These are phyloP conservation scores for Trogon melanurus DNA, from an alignment of 2,113 vertebrate genomes.

Conservation along the genomic window DNA sequence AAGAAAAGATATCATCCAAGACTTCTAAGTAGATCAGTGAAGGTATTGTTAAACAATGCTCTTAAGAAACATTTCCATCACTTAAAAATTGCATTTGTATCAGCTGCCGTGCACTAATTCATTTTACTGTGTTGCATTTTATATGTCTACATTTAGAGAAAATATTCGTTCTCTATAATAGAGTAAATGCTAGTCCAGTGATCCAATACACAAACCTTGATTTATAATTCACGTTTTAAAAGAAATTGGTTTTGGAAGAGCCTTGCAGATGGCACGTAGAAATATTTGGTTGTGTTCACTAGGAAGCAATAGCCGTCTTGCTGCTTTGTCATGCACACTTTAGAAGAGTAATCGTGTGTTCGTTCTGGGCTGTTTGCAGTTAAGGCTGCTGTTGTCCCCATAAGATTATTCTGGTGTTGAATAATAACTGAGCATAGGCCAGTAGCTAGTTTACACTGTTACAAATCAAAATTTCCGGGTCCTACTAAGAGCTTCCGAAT, in stretches of 20 bases:
- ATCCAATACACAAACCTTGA: background rate
- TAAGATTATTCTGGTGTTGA: background rate
- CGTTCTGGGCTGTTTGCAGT: background rate
- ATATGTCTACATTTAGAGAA: background rate
- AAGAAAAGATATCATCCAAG: background rate
- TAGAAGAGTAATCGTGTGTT: background rate
- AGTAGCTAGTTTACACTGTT: constrained; percentile 12
- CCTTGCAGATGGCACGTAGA: background rate
- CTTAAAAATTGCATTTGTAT: background rate
- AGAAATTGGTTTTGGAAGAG: background rate
- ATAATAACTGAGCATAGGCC: background rate
- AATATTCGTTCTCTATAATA: background rate
- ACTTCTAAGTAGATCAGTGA: background rate
- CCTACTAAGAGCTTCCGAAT: background rate
- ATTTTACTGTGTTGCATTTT: background rate
- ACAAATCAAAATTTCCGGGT: background rate
- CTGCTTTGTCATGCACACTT: rapidly evolving
- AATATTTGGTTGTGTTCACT: background rate
- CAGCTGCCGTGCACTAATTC: background rate
- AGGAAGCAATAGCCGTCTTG: background rate
- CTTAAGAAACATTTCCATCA: background rate
- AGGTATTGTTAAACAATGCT: background rate
- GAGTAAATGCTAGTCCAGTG: background rate
- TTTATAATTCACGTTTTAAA: background rate
- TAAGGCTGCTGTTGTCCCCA: background rate